A percentile compares a stretch with the other conserved stretches of the same genome.
Evolutionary conservation across 2,888 invertebrate genomes (phyloP).

Genomic region (Agrochola litura): DNA sequence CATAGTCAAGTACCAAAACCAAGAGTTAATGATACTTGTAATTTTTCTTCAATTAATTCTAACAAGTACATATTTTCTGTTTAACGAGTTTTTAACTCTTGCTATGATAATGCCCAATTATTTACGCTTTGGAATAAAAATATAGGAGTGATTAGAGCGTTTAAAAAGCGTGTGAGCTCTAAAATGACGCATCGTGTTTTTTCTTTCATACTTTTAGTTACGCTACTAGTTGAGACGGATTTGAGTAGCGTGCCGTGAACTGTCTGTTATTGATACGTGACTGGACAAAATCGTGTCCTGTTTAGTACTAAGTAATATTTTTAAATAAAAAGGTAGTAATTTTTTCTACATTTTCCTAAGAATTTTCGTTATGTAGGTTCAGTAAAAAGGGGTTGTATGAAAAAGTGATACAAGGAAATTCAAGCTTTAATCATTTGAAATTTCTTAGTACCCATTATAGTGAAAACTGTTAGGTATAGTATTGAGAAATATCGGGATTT

Average conservation of each 20-base stretch:
- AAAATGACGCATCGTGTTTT: slow-evolving; percentile 65
- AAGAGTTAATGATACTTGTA: slow-evolving; percentile 21
- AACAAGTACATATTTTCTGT: slow-evolving; percentile 39
- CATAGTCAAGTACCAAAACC: slow-evolving; percentile 4
- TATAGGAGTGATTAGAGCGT: slow-evolving; percentile 74
- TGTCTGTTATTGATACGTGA: not conserved
- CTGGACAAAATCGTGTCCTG: not conserved
- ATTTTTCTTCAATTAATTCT: slow-evolving; percentile 31
- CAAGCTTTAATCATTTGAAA: not conserved
- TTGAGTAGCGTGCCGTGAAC: not conserved
- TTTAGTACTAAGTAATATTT: not conserved
- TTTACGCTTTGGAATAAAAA: slow-evolving; percentile 73
- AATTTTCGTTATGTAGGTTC: not conserved
- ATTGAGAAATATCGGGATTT: not conserved
- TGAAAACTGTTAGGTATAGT: no score
- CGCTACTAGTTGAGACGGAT: not conserved
- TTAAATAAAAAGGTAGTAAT: no score
- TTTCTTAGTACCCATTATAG: no score
- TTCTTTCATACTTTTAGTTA: slow-evolving; percentile 1
- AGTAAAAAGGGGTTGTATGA: not conserved
- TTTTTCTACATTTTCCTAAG: not conserved
- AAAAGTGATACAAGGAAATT: not conserved
- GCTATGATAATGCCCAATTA: slow-evolving; percentile 66
- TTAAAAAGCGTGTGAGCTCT: slow-evolving; percentile 61
- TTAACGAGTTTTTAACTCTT: slow-evolving; percentile 50